phyloP scores from a whole-genome alignment of 2,888 invertebrate species.

The Heliconius ethilla region DNA sequence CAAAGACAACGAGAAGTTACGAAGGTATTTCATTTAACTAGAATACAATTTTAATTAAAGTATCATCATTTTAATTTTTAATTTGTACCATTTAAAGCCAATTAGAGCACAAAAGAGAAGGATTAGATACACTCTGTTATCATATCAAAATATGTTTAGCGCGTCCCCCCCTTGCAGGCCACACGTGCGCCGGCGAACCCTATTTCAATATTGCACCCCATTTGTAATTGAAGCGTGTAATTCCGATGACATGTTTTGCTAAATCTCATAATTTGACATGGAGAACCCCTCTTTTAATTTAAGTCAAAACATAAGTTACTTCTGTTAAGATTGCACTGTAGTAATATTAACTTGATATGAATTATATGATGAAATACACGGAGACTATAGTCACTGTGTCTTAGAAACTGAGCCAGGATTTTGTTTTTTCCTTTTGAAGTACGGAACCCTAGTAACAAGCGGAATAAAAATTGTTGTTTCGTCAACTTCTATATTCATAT shows the following conservation, averaged over 20 bases:
- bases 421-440: no score
- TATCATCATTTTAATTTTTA: neutral
- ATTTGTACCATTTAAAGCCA: conserved; percentile 49
- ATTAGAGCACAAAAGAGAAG: conserved; percentile 59
- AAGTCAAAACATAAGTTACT: neutral
- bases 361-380: neutral
- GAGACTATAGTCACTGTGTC: no score
- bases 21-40: neutral
- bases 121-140: conserved; percentile 59
- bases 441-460: no score
- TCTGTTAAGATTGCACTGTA: neutral
- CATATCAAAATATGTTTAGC: conserved; percentile 75
- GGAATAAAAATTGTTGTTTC: no score
- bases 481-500: no score
- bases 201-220: conserved; percentile 58
- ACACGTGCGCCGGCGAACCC: conserved; percentile 61
- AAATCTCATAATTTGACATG: conserved; percentile 77
- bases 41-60: neutral
- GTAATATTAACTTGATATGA: neutral
- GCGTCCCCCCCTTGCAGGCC: conserved; percentile 52
- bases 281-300: conserved; percentile 54
- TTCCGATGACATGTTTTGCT: conserved; percentile 76
- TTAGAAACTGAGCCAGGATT: no score
- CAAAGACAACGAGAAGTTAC: neutral
- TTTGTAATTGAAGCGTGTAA: conserved; percentile 77